These are phyloP conservation scores for Meandrusa payeni DNA, from an alignment of 2,888 invertebrate species.

Conservation along the genomic window DNA sequence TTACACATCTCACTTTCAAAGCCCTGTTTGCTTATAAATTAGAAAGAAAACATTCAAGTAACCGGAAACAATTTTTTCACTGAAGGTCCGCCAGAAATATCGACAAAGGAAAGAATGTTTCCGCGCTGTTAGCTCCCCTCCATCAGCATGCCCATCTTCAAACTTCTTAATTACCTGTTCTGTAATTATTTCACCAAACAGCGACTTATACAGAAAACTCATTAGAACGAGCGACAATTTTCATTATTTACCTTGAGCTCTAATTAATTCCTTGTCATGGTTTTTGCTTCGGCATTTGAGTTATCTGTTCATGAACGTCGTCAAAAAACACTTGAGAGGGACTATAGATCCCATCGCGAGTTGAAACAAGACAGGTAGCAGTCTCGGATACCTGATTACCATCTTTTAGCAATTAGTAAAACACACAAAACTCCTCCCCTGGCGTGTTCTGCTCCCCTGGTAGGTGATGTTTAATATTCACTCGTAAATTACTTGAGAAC, in stretches of 20 bases:
- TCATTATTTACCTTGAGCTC: constrained; percentile 79
- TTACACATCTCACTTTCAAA: too few relatives aligned
- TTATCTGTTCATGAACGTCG: constrained; percentile 60
- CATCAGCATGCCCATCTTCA: constrained; percentile 49
- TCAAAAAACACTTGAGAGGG: constrained; percentile 43
- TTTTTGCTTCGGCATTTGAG: constrained; percentile 78
- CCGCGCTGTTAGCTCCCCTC: constrained; percentile 50
- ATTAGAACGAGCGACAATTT: constrained; percentile 76
- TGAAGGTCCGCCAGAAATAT: constrained; percentile 24
- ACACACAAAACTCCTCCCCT: constrained; percentile 83
- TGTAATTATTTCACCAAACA: constrained; percentile 65
- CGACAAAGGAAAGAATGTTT: constrained; percentile 40
- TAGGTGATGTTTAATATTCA: constrained; percentile 79
- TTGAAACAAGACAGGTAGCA: constrained; percentile 45
- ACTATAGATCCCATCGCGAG: constrained; percentile 29
- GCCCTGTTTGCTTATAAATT: too few relatives aligned
- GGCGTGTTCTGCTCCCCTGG: constrained; percentile 76
- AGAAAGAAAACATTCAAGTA: too few relatives aligned
- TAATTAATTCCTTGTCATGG: constrained; percentile 82
- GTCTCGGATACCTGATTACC: constrained; percentile 76
- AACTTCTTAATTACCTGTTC: constrained; percentile 74
- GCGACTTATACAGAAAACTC: constrained; percentile 63
- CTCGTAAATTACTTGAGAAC: constrained; percentile 78
- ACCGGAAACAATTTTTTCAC: too few relatives aligned
- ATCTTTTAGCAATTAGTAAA: constrained; percentile 84